A percentile compares a stretch with the other conserved stretches of the same genome.
Conservation (phyloP, 2,113 vertebrate genomes). For the Nerophis lumbriciformis region DNA sequence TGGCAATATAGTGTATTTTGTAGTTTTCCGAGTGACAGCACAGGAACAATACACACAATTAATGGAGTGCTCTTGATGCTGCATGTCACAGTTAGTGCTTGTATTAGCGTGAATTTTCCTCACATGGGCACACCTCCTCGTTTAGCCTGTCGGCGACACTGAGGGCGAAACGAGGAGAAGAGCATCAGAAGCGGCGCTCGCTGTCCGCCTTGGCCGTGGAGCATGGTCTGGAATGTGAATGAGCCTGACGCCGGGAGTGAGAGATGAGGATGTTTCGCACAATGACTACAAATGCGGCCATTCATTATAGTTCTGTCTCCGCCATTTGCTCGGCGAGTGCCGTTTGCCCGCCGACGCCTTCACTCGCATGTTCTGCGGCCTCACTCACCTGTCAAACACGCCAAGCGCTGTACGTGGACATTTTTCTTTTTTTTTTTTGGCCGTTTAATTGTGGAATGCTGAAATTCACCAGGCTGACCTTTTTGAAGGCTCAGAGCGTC, state of each 20-base stretch:
- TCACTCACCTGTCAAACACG: constrained; percentile 33
- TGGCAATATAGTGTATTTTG: too few relatives aligned
- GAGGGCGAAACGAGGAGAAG: constrained; percentile 41
- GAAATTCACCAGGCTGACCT: too few relatives aligned
- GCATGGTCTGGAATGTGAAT: constrained; percentile 51
- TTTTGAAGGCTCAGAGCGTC: too few relatives aligned
- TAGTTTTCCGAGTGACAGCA: too few relatives aligned
- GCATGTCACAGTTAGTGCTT: too few relatives aligned
- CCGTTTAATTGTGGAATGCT: not conserved
- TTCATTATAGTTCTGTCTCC: constrained; percentile 43
- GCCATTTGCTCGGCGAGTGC: constrained; percentile 17
- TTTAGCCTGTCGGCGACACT: constrained; percentile 4
- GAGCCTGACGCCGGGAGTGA: constrained; percentile 28
- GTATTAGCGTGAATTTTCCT: too few relatives aligned
- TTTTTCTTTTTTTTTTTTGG: not conserved
- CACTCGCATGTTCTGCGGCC: constrained; percentile 15
- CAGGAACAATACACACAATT: too few relatives aligned
- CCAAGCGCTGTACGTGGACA: constrained; percentile 29
- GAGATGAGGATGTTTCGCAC: constrained; percentile 46
- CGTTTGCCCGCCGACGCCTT: constrained; percentile 17
- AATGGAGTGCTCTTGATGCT: too few relatives aligned
- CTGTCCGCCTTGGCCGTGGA: constrained; percentile 10
- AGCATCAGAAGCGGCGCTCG: constrained; percentile 13
- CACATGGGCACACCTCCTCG: not conserved
- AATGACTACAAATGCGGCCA: constrained; percentile 52